Base-by-base conservation (phyloP, 2,797 vertebrate species). In the Garrulus glandarius region DNA sequence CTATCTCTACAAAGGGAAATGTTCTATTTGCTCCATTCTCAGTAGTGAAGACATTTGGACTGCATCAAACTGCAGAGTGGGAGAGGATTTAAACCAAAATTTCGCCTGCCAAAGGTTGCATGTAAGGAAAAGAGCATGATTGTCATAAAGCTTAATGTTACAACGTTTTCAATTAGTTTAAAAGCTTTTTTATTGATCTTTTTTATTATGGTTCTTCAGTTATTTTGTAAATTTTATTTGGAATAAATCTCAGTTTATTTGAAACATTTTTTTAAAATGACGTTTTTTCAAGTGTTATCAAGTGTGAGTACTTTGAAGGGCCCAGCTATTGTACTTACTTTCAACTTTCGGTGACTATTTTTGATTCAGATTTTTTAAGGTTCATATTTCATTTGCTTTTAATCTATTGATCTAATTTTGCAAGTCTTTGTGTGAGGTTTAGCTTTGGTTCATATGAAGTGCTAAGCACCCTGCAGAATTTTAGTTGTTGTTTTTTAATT, bases 141-240 rank as follows among this genome's bases (percentile, higher is more conserved):
- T 96, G 43, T 87, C 46, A 57, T 81, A 95, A 92, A 96, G 76
- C 37, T 91, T 91, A 93, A 88, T 46, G 53, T 89, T 89, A 93
- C 36, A 72, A 69, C 4, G 5, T 96, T 97, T 97, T 94, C 84
- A 93, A 80, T 89, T 95, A 93, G 11, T 95, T 96, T 95, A 94
- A 96, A 96, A 95, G 69, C 56, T 89, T 93, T 94, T 93, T 82
- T 34, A 89, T 85, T 93, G 63, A 60, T 96, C 26, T 69, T 93
- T 96, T 97, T 94, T 84, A 75, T 75, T 89, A 60, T 29, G 9
- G 24, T 88, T 88, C 68, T 89, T 95, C 46, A 72, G 60, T 84
- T 87, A 86, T 93, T 96, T 95, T 93, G 41, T 84, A 94, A 64
- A 37, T 95, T 83, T 89, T 87, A 86, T 93, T 94, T 95, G 65